These are phyloP conservation scores for Cryptophagus acutangulus DNA, from an alignment of 2,888 invertebrate genomes.

Conservation along the genomic window DNA sequence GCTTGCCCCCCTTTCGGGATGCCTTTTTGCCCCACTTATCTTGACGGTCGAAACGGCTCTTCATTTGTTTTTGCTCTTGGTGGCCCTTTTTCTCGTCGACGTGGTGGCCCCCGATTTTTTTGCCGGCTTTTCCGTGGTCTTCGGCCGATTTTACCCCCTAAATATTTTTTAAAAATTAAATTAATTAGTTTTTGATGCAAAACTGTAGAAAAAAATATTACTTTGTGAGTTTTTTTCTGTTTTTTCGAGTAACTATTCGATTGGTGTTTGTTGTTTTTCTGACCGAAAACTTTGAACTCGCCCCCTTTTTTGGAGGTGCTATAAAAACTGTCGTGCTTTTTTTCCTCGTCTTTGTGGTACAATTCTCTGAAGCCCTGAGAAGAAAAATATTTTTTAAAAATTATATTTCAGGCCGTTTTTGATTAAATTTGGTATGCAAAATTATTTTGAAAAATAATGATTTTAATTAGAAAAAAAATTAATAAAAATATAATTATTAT, in stretches of 20 bases:
- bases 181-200: no score
- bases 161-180: slow-evolving; percentile 24
- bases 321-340: slow-evolving; percentile 48
- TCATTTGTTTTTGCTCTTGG: slow-evolving; percentile 33
- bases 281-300: slow-evolving; percentile 42
- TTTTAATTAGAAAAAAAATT: no score
- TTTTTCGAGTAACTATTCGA: background rate
- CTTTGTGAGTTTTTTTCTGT: slow-evolving; percentile 4
- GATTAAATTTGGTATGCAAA: background rate
- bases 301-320: slow-evolving; percentile 46
- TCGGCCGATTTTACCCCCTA: slow-evolving; percentile 35
- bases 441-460: background rate
- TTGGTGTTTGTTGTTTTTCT: slow-evolving; percentile 27
- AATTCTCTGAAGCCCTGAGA: slow-evolving; percentile 47
- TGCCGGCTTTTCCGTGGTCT: slow-evolving; percentile 37
- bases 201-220: no score
- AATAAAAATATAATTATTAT: no score
- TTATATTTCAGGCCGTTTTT: slow-evolving; percentile 1
- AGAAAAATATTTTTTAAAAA: no score
- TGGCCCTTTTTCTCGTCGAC: slow-evolving; percentile 38
- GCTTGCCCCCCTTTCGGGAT: slow-evolving; percentile 38
- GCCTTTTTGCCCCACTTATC: slow-evolving; percentile 41
- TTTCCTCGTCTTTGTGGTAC: slow-evolving; percentile 48
- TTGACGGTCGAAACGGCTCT: slow-evolving; percentile 36
- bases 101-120: slow-evolving; percentile 38